A percentile compares a stretch with the other conserved stretches of the same genome.
phyloP scores from a whole-genome alignment of 37 sponge, comb jelly and placozoan genomes.

The Theonella swinhoei region DNA sequence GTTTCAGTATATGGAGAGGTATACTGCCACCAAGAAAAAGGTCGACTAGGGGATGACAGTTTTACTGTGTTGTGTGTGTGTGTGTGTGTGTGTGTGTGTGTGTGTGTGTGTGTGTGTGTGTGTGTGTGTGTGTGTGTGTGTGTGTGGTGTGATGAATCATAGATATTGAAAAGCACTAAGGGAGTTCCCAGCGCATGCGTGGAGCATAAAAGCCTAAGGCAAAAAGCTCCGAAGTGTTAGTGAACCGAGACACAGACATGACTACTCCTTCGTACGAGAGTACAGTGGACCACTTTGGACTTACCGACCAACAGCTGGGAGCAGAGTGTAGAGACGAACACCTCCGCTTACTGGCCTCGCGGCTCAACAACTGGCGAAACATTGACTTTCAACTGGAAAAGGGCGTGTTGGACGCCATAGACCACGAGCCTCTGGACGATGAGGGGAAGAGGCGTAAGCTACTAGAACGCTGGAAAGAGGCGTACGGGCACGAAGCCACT shows the following conservation, averaged over 20 bases:
- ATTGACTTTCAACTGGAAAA: not conserved
- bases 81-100: slow-evolving; percentile 15
- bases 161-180: not conserved
- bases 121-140: not conserved
- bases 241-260: too few relatives aligned
- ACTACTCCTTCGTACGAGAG: not conserved
- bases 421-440: not conserved
- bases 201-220: too few relatives aligned
- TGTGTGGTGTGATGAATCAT: not conserved
- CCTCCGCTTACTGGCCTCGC: not conserved
- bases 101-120: slow-evolving; percentile 4
- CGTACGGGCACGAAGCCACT: not conserved
- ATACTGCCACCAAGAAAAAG: slow-evolving; percentile 65
- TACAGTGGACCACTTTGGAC: not conserved
- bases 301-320: not conserved
- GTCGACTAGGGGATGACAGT: slow-evolving; percentile 12
- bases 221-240: too few relatives aligned
- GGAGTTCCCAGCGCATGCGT: not conserved
- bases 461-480: not conserved
- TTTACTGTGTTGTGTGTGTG: too few relatives aligned
- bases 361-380: not conserved
- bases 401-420: not conserved
- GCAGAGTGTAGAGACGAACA: not conserved
- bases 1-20: slow-evolving; percentile 85
- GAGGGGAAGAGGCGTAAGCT: not conserved